Base-by-base conservation (phyloP, 1,140 invertebrate genomes). In the Proctacanthus coquilletti region DNA sequence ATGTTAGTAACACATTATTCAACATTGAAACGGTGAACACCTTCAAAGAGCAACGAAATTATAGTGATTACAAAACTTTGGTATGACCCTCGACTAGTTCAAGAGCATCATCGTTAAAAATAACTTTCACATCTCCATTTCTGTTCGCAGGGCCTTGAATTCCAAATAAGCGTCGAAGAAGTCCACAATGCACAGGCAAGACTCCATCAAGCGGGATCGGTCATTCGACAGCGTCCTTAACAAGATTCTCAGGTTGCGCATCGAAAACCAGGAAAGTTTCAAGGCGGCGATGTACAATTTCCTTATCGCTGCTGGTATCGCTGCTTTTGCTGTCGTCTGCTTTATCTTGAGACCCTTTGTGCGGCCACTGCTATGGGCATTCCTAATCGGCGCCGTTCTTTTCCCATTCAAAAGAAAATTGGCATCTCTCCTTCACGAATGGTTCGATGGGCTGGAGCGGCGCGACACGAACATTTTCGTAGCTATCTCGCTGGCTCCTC, bases 361-460 rank as follows among this genome's bases (percentile, higher is more conserved):
- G 13, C 81, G 86, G 49, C 86, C 92, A 1, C 54, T 97, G 21
- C 70, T 95, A 40, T 98, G 92, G 92, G 91, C 92, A 4, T 62
- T 95, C 32, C 60, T 98, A 11, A 87, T 88, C 34, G 86, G 87
- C 14, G 83, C 83, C 3, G 83, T 87, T 18, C 63, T 93, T 14
- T 82, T 88, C 60, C 86, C 87, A 0, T 77, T 89, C 42, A 93
- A 93, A 51, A 61, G 71, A 10, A 70, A 67, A 1, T 49, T 88
- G 19, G 72, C 77, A 9, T 68, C 66, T 13, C 58, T 63, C 36
- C 62, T 82, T 8, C 66, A 74, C 40, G 66, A 61, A 21, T 89
- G 84, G 84, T 72, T 80, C 41, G 52, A 64, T 21, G 54, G 59
- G 3, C 50, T 74, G 0, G 70, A 77, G 44, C 51, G 56, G 14